Conservation (phyloP, 2,113 vertebrate genomes). For the Hippopotamus amphibius region DNA sequence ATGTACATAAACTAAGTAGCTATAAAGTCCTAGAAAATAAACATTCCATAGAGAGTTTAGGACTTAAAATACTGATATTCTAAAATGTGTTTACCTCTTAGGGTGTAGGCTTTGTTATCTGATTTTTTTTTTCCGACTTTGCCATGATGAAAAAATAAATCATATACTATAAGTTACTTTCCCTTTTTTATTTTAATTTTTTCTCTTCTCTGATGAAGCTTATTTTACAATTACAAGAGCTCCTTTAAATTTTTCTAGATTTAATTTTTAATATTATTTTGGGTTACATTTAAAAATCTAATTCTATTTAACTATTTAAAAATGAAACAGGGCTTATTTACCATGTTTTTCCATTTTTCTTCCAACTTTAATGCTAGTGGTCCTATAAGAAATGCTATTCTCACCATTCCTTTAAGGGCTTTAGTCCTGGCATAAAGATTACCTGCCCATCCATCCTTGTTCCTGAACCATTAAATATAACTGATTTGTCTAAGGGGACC, state of each 20-base stretch:
- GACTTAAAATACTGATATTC: slow-evolving; percentile 10
- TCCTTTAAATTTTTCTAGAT: slow-evolving; percentile 39
- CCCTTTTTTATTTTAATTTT: slow-evolving; percentile 27
- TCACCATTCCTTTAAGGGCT: background rate
- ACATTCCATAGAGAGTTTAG: background rate
- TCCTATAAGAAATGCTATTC: background rate
- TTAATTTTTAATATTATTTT: slow-evolving; percentile 51
- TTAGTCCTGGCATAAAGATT: background rate
- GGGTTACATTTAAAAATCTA: background rate
- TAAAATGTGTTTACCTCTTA: background rate
- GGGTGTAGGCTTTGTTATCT: background rate
- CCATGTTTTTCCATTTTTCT: background rate
- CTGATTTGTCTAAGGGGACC: background rate
- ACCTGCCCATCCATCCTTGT: background rate
- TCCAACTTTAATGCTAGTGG: background rate
- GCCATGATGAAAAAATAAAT: slow-evolving; percentile 34
- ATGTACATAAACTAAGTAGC: background rate
- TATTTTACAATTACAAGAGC: slow-evolving; percentile 62
- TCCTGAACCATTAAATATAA: slow-evolving; percentile 46
- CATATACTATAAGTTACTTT: slow-evolving; percentile 66
- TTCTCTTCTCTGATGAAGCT: slow-evolving; percentile 65
- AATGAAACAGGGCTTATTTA: background rate
- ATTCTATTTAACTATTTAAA: slow-evolving; percentile 28
- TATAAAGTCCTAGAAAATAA: slow-evolving; percentile 34
- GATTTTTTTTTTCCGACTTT: background rate